Evolutionary conservation across 2,797 vertebrate genomes (phyloP).

Genomic region (Peromyscus aztecus): DNA sequence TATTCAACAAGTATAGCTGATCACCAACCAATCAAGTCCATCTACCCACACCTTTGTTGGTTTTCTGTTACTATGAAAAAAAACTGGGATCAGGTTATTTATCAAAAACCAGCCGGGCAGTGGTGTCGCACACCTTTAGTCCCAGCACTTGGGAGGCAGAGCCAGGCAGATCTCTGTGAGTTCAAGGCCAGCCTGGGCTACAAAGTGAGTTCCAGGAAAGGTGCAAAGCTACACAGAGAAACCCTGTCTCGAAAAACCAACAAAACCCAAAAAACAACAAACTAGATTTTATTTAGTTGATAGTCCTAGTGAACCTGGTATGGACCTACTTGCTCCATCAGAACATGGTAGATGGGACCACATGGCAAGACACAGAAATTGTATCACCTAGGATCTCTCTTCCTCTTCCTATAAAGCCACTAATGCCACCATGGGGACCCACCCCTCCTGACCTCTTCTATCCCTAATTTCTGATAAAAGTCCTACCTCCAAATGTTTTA

Average conservation of each 20-base stretch:
- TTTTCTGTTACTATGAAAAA: background rate
- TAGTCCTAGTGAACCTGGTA: background rate
- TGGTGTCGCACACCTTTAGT: no score
- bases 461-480: background rate
- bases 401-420: background rate
- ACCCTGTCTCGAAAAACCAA: no score
- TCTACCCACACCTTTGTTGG: no score
- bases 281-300: background rate
- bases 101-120: background rate
- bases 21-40: background rate
- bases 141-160: no score
- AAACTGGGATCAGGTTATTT: background rate
- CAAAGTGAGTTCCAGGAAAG: no score
- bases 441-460: background rate
- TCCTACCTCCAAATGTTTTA: background rate
- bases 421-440: background rate
- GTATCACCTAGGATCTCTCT: background rate
- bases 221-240: no score
- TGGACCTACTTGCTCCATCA: background rate
- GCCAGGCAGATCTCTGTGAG: no score
- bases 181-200: no score
- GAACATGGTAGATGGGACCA: background rate
- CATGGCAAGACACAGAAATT: background rate
- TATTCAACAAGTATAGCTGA: background rate
- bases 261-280: no score